Base-by-base conservation (phyloP, 2,888 invertebrate genomes). In the Cremastinae sp. region DNA sequence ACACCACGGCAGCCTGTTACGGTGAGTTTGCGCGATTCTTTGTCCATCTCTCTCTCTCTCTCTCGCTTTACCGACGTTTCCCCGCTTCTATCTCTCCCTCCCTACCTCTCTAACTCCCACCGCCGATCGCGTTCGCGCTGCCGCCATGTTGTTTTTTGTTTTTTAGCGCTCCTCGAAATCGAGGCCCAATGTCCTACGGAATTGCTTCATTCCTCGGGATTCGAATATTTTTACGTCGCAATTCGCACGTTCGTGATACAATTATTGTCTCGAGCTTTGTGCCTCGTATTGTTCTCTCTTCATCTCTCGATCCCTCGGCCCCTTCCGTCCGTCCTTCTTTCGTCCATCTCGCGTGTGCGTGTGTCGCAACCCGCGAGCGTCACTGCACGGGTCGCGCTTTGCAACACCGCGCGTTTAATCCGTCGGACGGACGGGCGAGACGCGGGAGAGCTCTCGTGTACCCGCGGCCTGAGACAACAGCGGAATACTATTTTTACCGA, bases 1-100 rank as follows among this genome's bases (percentile, higher is more conserved):
- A 87, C 89, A 88, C 86, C 87, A 87, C 87, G 88, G 86, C 87
- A 88, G 87, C 86, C 84, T 69, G 69, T 73, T 86, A 87, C 86
- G 87, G 88, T 88, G 83, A 88, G 88, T 88, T 75, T 56, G 16
- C 34, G 38, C 28, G 45, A 28, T 22, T 69, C 59, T 70, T 59
- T 56, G 20, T 54, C 20, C 64, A 8, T 74, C 51, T 62, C 20
- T 64, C 66, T 34, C 75, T 41, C 43, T 20, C 34, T 51, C 22
- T 47, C 14, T 59, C 36, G 14, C 12, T 51, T 12, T 38, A n/a
- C 16, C 7, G 14, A 16, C 22, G 10, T 0, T 58, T 58, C 16
- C 18, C 12, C 8, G n/a, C n/a, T n/a, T 54, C 20, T 69, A 8
- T 74, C 51, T 62, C 20, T 64, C 66, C 22, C 75, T 41, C 43